These are phyloP conservation scores for Myocastor coypus DNA, from an alignment of 2,113 vertebrate genomes.

Conservation along the genomic window DNA sequence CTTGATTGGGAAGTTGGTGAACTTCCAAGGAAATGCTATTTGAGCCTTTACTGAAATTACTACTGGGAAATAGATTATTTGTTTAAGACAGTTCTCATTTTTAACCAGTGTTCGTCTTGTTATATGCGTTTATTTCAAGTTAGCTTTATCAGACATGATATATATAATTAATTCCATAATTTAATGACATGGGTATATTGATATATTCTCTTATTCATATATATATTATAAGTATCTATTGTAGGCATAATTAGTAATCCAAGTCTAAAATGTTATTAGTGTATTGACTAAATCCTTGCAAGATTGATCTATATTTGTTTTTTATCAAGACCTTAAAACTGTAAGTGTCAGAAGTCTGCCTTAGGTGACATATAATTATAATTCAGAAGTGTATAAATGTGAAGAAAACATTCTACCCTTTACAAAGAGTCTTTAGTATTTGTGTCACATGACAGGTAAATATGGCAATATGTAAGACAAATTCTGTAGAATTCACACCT, in stretches of 20 bases:
- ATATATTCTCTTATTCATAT: not conserved
- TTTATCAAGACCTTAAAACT: not conserved
- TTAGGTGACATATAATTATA: not conserved
- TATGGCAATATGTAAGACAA: not conserved
- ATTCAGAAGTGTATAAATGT: not conserved
- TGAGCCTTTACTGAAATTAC: not conserved
- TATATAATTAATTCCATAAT: not conserved
- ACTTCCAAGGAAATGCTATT: not conserved
- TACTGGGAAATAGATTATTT: not conserved
- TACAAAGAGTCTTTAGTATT: not conserved
- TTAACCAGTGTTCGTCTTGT: not conserved
- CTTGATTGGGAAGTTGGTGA: not conserved
- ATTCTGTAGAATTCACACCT: not conserved
- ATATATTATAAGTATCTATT: not conserved
- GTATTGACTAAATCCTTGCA: not conserved
- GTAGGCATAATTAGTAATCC: not conserved
- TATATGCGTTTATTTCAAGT: not conserved
- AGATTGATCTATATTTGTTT: not conserved
- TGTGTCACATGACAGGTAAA: not conserved
- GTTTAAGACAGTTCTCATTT: not conserved
- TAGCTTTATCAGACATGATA: not conserved
- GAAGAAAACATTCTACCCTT: not conserved
- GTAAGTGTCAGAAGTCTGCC: not conserved
- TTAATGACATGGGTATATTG: not conserved
- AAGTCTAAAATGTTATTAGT: not conserved